Conservation (phyloP, 1,140 invertebrate genomes). For the Drosophila micromelanica region DNA sequence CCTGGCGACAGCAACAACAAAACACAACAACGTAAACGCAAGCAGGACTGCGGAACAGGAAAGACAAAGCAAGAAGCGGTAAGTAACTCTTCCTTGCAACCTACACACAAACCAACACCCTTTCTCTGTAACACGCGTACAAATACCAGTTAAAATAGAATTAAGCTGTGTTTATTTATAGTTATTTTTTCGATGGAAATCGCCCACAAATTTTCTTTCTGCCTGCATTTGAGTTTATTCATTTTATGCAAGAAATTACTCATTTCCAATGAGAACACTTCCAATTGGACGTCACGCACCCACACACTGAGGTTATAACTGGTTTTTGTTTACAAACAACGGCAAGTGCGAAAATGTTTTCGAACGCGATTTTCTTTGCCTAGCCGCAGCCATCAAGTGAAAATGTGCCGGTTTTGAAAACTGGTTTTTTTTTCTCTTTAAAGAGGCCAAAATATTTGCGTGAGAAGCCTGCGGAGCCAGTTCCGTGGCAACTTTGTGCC, state of each 20-base stretch:
- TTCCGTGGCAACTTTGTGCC: constrained; percentile 43
- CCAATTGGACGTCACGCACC: constrained; percentile 43
- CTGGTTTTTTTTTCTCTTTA: constrained; percentile 47
- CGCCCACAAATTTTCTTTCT: constrained; percentile 1
- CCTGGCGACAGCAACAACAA: constrained; percentile 12
- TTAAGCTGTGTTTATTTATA: constrained; percentile 15
- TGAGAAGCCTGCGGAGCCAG: constrained; percentile 10
- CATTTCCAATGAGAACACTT: constrained; percentile 18
- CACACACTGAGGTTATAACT: constrained; percentile 54
- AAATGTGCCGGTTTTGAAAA: constrained; percentile 39
- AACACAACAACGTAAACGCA: constrained; percentile 13
- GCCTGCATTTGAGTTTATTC: neutral
- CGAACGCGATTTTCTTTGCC: constrained; percentile 20
- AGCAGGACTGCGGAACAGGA: constrained; percentile 26
- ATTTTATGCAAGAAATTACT: neutral
- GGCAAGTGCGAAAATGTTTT: constrained; percentile 59
- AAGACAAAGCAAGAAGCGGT: constrained; percentile 55
- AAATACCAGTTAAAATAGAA: constrained; percentile 16
- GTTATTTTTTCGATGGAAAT: constrained; percentile 11
- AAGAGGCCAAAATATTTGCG: neutral
- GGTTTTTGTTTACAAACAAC: constrained; percentile 80
- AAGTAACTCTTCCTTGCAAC: constrained; percentile 23
- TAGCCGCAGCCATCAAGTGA: constrained; percentile 8
- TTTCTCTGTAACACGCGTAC: neutral
- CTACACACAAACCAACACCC: neutral